Evolutionary conservation across 2,797 vertebrate genomes (phyloP).

Genomic region (Clarias pachynema): DNA sequence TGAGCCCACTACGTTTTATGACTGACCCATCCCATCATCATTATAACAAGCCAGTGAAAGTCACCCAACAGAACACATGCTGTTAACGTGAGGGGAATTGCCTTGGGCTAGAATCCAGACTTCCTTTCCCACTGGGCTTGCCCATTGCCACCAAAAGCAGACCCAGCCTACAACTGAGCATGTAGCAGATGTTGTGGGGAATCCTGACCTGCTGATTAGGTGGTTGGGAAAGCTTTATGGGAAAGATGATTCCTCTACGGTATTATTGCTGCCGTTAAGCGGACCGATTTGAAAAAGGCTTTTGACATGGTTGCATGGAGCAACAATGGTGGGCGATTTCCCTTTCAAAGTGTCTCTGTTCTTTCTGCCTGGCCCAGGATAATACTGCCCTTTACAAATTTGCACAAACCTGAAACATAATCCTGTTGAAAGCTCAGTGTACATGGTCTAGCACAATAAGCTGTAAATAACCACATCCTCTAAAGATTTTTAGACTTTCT

Average conservation of each 20-base stretch:
- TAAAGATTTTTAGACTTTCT: constrained; percentile 8
- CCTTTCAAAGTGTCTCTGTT: constrained; percentile 78
- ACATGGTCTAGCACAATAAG: constrained; percentile 63
- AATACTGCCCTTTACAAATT: constrained; percentile 77
- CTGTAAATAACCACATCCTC: constrained; percentile 39
- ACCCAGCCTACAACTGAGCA: constrained; percentile 52
- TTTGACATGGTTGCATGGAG: constrained; percentile 68
- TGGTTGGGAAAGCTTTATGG: constrained; percentile 69
- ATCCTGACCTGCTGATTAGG: constrained; percentile 69
- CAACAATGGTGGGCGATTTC: constrained; percentile 71
- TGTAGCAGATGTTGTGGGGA: constrained; percentile 72
- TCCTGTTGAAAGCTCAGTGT: constrained; percentile 75
- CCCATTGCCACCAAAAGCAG: constrained; percentile 37
- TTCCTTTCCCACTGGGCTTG: constrained; percentile 66
- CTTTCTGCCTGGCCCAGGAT: constrained; percentile 70
- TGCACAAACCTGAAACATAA: constrained; percentile 73
- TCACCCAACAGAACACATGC: constrained; percentile 2
- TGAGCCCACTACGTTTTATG: background rate
- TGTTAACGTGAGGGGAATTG: constrained; percentile 41
- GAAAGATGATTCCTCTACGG: constrained; percentile 59
- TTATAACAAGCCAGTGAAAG: constrained; percentile 23
- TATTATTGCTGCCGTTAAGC: constrained; percentile 67
- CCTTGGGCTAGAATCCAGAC: constrained; percentile 64
- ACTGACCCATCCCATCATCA: background rate
- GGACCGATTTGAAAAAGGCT: constrained; percentile 70